Conservation (phyloP, 2,113 vertebrate genomes). For the Catagonus wagneri region DNA sequence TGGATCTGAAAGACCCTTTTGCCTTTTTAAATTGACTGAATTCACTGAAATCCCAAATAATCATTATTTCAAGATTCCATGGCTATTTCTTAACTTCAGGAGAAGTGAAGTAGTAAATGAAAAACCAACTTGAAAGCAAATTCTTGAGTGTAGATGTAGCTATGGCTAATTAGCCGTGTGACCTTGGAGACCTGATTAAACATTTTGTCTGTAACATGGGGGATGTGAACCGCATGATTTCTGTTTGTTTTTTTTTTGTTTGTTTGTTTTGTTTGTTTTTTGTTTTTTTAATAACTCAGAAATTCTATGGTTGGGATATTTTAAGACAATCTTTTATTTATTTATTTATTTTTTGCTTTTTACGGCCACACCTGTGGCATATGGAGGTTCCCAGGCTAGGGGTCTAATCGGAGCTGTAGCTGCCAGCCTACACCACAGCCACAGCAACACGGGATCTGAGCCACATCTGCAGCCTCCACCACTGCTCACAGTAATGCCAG, state of each 20-base stretch:
- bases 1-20: neutral
- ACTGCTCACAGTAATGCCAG: too few relatives aligned
- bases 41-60: neutral
- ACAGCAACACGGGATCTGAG: too few relatives aligned
- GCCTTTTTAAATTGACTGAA: neutral
- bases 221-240: neutral
- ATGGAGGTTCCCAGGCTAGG: too few relatives aligned
- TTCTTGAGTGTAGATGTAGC: neutral
- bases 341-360: too few relatives aligned
- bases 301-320: conserved; percentile 4
- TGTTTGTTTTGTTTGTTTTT: neutral
- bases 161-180: neutral
- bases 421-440: too few relatives aligned
- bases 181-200: neutral
- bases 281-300: too few relatives aligned
- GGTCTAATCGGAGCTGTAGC: too few relatives aligned
- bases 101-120: neutral
- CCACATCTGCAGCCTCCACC: too few relatives aligned
- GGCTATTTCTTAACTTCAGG: conserved; percentile 5
- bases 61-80: conserved; percentile 39
- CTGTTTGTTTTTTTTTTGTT: neutral
- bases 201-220: neutral
- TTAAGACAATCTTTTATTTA: neutral
- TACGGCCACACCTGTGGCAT: too few relatives aligned
- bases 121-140: conserved; percentile 33